Evolutionary conservation across 2,888 invertebrate species (phyloP).

Genomic region (Drosophila pegasa): DNA sequence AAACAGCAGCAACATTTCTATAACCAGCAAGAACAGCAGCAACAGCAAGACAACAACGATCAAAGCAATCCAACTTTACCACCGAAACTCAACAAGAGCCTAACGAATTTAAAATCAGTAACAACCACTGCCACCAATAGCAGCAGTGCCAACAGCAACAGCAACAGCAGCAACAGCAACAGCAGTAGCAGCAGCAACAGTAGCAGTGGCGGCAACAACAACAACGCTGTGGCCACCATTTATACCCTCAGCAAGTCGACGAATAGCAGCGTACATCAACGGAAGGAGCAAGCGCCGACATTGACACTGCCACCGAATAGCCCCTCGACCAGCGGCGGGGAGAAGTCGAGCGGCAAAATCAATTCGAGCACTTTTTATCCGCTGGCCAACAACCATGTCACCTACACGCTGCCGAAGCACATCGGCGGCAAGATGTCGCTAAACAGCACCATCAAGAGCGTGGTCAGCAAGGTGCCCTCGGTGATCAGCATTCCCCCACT

Average conservation of each 20-base stretch:
- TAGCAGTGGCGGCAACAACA: conserved; percentile 47
- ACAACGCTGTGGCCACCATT: conserved; percentile 78
- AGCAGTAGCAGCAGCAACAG: conserved; percentile 33
- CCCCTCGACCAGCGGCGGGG: conserved; percentile 55
- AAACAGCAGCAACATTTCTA: conserved; percentile 80
- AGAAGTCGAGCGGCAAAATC: conserved; percentile 77
- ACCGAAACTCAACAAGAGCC: conserved; percentile 85
- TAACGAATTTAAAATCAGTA: conserved; percentile 83
- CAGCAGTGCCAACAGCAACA: conserved; percentile 24
- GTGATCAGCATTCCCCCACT: conserved; percentile 84
- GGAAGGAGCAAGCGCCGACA: conserved; percentile 76
- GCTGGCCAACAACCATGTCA: conserved; percentile 83
- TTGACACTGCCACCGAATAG: conserved; percentile 82
- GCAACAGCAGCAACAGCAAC: conserved; percentile 22
- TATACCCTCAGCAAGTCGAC: conserved; percentile 78
- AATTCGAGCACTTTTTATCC: conserved; percentile 85
- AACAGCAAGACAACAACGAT: conserved; percentile 48
- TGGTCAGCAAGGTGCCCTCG: conserved; percentile 85
- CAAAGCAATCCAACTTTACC: conserved; percentile 83
- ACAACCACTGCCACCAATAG: conserved; percentile 43
- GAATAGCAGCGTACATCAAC: conserved; percentile 41
- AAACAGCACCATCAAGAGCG: conserved; percentile 84
- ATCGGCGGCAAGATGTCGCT: conserved; percentile 83
- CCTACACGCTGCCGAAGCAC: conserved; percentile 84
- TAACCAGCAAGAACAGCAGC: conserved; percentile 63